Percentiles rank a stretch among this genome's conserved stretches.
Evolutionary conservation across 2,888 invertebrate species (phyloP).

Genomic region (Norana najaformis): DNA sequence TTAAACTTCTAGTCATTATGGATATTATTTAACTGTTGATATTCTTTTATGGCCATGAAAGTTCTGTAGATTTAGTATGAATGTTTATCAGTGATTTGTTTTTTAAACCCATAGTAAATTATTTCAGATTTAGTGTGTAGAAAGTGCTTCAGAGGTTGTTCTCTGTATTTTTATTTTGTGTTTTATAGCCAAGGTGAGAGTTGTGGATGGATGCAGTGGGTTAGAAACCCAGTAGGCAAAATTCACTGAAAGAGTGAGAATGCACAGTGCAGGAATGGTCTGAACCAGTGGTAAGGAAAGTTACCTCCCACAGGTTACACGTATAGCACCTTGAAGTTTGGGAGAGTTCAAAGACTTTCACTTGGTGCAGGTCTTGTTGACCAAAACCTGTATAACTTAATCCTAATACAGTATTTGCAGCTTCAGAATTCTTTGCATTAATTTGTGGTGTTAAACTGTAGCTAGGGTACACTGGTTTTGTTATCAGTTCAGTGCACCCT

Average conservation of each 20-base stretch:
- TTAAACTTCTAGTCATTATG: background rate
- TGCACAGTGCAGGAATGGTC: background rate
- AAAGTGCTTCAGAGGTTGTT: background rate
- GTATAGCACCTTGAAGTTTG: background rate
- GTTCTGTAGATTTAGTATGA: background rate
- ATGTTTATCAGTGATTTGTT: background rate
- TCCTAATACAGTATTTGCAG: background rate
- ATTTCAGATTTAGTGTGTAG: background rate
- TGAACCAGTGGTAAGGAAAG: background rate
- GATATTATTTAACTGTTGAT: slow-evolving; percentile 13
- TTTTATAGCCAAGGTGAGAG: background rate
- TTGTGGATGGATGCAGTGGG: background rate
- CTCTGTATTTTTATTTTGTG: background rate
- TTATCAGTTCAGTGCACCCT: background rate
- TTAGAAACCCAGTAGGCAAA: background rate
- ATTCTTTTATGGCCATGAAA: background rate
- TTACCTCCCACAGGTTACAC: background rate
- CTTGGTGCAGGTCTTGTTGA: background rate
- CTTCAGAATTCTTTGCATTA: background rate
- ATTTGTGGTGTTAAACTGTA: background rate
- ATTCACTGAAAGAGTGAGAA: too few relatives aligned
- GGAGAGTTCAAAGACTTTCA: background rate
- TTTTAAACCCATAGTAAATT: background rate
- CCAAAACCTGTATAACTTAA: background rate
- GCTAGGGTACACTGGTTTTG: background rate